phyloP scores from a whole-genome alignment of 2,113 vertebrate species.

The Megaleporinus macrocephalus region DNA sequence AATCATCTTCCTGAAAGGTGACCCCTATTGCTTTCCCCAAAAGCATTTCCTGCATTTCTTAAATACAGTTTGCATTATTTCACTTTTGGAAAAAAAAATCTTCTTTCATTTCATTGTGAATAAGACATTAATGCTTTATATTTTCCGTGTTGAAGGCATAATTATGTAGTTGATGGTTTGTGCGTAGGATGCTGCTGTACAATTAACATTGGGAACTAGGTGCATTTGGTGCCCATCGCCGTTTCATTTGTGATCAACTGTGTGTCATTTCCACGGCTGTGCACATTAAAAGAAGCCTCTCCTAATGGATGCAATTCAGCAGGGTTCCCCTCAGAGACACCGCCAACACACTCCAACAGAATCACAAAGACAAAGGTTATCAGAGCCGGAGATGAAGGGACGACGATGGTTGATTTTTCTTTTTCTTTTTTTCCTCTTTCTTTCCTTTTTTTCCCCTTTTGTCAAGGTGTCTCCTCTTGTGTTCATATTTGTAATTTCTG shows the following conservation, averaged over 20 bases:
- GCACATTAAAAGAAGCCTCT: constrained; percentile 84
- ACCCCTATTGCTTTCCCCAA: constrained; percentile 34
- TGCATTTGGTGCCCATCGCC: constrained; percentile 85
- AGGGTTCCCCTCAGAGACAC: constrained; percentile 88
- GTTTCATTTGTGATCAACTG: constrained; percentile 90
- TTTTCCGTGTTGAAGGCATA: constrained; percentile 87
- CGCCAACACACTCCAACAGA: constrained; percentile 80
- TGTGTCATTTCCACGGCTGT: constrained; percentile 89
- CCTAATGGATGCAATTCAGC: constrained; percentile 86
- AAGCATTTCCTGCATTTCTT: constrained; percentile 38
- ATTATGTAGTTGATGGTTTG: constrained; percentile 92
- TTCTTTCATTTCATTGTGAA: constrained; percentile 81
- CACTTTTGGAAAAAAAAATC: constrained; percentile 71
- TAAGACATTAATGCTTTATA: constrained; percentile 86
- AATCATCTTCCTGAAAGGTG: constrained; percentile 34
- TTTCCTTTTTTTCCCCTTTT: neutral
- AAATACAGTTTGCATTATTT: constrained; percentile 79
- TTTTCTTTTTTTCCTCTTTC: neutral
- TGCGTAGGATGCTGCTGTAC: constrained; percentile 91
- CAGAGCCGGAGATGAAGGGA: constrained; percentile 83
- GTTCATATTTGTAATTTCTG: constrained; percentile 87
- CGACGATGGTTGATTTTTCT: constrained; percentile 73
- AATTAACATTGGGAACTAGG: constrained; percentile 88
- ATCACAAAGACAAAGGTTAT: constrained; percentile 86
- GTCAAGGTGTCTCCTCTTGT: constrained; percentile 86